Evolutionary conservation across 2,797 vertebrate genomes (phyloP).

Genomic region (Lateolabrax maculatus): DNA sequence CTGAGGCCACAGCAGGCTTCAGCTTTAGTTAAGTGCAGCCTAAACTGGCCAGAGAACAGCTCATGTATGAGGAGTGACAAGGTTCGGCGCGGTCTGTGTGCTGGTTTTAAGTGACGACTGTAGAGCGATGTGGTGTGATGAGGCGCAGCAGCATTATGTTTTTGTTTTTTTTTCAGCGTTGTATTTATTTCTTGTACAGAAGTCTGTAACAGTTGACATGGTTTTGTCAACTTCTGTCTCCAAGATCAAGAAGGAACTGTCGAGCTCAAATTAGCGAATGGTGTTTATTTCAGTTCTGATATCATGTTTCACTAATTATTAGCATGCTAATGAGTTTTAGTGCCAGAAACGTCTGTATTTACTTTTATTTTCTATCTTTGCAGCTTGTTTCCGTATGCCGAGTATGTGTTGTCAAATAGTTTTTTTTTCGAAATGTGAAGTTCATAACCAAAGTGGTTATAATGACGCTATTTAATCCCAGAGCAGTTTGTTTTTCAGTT

Average conservation of each 20-base stretch:
- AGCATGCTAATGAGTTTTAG: background rate
- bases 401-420: background rate
- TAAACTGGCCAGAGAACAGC: conserved; percentile 65
- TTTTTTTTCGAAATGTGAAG: background rate
- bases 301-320: background rate
- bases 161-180: background rate
- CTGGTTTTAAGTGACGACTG: conserved; percentile 66
- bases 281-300: background rate
- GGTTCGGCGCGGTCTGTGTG: conserved; percentile 59
- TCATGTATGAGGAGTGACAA: conserved; percentile 59
- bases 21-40: conserved; percentile 74
- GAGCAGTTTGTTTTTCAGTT: background rate
- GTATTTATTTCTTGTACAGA: background rate
- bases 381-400: background rate
- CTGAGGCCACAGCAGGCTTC: conserved; percentile 71
- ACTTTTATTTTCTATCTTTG: background rate
- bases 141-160: background rate
- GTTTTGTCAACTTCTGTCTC: background rate
- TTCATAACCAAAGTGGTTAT: background rate
- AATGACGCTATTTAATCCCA: background rate
- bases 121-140: background rate
- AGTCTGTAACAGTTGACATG: background rate
- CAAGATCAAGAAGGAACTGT: background rate
- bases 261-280: background rate
- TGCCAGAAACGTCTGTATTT: background rate